Evolutionary conservation across 1,140 invertebrate genomes (phyloP).

Genomic region (Cryptotermes secundus): DNA sequence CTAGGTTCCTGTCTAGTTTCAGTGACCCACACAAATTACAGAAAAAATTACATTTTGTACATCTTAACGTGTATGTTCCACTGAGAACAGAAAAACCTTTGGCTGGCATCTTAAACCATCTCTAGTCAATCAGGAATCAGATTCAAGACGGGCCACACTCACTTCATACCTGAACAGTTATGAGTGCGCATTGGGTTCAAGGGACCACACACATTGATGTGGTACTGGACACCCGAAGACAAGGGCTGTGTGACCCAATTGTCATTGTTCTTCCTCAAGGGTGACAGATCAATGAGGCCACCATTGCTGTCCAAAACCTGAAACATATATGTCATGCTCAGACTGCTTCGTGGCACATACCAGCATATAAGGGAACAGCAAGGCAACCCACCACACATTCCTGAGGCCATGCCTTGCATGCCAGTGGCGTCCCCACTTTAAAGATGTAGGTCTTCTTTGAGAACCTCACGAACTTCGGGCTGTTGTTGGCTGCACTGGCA

Average conservation of each 20-base stretch:
- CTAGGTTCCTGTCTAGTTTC: no score
- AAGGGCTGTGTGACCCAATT: not conserved
- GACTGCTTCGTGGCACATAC: no score
- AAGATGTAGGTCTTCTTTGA: not conserved
- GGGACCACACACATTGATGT: not conserved
- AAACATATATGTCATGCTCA: not conserved
- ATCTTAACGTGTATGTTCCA: no score
- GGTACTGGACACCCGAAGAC: not conserved
- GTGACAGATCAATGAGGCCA: not conserved
- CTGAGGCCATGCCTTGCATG: not conserved
- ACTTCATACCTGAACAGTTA: not conserved
- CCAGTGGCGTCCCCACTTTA: not conserved
- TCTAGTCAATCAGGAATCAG: no score
- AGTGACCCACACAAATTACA: no score
- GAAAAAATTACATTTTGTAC: no score
- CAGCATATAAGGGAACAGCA: not conserved
- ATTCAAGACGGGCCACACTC: no score
- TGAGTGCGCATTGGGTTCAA: not conserved
- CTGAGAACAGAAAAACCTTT: no score
- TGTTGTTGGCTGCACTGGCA: not conserved
- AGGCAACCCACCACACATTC: not conserved
- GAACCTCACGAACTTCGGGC: not conserved
- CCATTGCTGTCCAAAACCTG: not conserved
- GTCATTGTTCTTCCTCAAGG: not conserved
- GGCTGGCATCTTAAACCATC: no score